Evolutionary conservation across 2,797 vertebrate species (phyloP).

Genomic region (Esox lucius): DNA sequence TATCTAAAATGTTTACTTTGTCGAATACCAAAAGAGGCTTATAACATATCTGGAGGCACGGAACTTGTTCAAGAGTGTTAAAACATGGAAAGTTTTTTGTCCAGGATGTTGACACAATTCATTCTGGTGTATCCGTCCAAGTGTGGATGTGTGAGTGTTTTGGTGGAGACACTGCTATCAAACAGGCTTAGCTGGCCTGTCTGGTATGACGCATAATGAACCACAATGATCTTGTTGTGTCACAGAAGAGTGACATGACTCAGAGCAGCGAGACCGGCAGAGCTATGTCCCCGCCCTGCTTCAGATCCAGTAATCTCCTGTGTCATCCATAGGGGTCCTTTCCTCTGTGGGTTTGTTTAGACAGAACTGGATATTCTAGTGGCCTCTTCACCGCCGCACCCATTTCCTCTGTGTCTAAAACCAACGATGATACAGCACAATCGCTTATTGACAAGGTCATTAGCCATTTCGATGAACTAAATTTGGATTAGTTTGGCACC

Average conservation of each 20-base stretch:
- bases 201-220: slow-evolving; percentile 15
- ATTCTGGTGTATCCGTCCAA: background rate
- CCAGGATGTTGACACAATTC: background rate
- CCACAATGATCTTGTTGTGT: background rate
- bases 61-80: background rate
- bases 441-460: background rate
- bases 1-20: background rate
- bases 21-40: background rate
- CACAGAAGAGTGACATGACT: slow-evolving; percentile 6
- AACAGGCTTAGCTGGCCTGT: slow-evolving; percentile 18
- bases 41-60: background rate
- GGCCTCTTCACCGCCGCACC: background rate
- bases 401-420: background rate
- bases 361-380: background rate
- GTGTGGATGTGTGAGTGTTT: slow-evolving; percentile 2
- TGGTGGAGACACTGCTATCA: slow-evolving; percentile 2
- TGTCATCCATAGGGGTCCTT: slow-evolving; percentile 2
- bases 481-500: background rate
- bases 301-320: background rate
- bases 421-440: background rate
- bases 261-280: slow-evolving; percentile 17
- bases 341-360: slow-evolving; percentile 4
- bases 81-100: background rate
- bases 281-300: background rate
- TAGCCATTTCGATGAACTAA: background rate